These are phyloP conservation scores for Scrobipalpa atriplicella DNA, from an alignment of 2,888 invertebrate species.

Conservation along the genomic window DNA sequence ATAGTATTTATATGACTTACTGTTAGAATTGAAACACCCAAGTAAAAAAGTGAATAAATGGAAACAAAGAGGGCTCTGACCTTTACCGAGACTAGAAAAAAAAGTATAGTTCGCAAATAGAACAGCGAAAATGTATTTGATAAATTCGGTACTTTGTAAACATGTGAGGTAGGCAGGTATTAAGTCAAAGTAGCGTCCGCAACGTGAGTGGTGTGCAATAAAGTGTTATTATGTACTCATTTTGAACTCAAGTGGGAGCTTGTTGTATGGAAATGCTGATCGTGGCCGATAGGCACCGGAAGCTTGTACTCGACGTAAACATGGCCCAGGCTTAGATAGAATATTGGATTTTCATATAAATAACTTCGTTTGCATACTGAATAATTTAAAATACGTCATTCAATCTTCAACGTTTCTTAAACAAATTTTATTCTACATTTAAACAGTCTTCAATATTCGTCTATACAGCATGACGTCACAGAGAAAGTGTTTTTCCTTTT, in stretches of 20 bases:
- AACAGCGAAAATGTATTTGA: too few species aligned
- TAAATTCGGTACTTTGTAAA: not conserved
- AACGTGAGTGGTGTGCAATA: not conserved
- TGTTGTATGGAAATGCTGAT: constrained; percentile 6
- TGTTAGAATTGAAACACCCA: too few species aligned
- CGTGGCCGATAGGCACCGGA: not conserved
- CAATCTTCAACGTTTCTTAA: too few species aligned
- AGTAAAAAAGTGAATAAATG: too few species aligned
- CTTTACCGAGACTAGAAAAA: too few species aligned
- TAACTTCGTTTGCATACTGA: not conserved
- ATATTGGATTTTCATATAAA: not conserved
- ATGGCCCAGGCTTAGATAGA: not conserved
- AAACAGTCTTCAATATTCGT: too few species aligned
- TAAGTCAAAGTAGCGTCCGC: not conserved
- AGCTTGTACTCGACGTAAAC: constrained; percentile 7
- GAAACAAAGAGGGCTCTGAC: too few species aligned
- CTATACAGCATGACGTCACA: not conserved
- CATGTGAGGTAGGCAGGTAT: not conserved
- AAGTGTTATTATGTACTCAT: not conserved
- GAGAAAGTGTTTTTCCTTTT: constrained; percentile 29
- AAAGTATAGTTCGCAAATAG: too few species aligned
- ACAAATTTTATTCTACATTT: too few species aligned
- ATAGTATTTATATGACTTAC: too few species aligned
- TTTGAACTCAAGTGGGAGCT: not conserved
- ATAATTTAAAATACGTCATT: too few species aligned